These are phyloP conservation scores for Balaeniceps rex DNA, from an alignment of 2,113 vertebrate genomes.

Conservation along the genomic window DNA sequence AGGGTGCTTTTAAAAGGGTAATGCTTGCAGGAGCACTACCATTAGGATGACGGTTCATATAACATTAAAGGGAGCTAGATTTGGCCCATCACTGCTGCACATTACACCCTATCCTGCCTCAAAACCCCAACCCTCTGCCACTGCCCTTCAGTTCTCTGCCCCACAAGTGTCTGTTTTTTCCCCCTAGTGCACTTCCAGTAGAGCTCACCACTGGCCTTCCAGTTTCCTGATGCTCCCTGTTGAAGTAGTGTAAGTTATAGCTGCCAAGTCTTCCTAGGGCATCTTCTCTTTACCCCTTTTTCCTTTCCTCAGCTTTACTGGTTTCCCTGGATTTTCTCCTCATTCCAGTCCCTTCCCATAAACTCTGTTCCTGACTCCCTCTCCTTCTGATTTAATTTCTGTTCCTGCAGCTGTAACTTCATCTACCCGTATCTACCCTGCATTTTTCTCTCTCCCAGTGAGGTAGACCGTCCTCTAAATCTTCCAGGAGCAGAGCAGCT, in stretches of 20 bases:
- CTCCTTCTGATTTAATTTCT: not conserved
- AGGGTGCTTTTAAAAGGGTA: not conserved
- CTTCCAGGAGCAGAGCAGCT: not conserved
- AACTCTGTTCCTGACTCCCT: not conserved
- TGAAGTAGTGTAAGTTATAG: not conserved
- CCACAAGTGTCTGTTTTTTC: not conserved
- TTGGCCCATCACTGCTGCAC: not conserved
- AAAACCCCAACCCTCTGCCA: not conserved
- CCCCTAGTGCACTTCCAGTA: not conserved
- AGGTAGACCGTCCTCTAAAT: not conserved
- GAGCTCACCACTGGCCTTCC: not conserved
- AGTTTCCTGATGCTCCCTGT: not conserved
- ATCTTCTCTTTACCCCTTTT: not conserved
- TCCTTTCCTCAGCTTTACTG: not conserved
- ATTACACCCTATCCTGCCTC: not conserved
- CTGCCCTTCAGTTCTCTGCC: not conserved
- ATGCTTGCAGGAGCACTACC: not conserved
- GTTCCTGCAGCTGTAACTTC: not conserved
- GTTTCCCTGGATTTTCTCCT: not conserved
- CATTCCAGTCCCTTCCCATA: not conserved
- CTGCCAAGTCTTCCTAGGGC: not conserved
- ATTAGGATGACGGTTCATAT: not conserved
- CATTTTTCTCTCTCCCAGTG: not conserved
- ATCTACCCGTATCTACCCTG: not conserved
- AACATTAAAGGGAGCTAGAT: not conserved